Evolutionary conservation across 1,140 invertebrate species (phyloP), one percentile per base, ranked within the genome.

Genomic region (Drosophila kohkoa): DNA sequence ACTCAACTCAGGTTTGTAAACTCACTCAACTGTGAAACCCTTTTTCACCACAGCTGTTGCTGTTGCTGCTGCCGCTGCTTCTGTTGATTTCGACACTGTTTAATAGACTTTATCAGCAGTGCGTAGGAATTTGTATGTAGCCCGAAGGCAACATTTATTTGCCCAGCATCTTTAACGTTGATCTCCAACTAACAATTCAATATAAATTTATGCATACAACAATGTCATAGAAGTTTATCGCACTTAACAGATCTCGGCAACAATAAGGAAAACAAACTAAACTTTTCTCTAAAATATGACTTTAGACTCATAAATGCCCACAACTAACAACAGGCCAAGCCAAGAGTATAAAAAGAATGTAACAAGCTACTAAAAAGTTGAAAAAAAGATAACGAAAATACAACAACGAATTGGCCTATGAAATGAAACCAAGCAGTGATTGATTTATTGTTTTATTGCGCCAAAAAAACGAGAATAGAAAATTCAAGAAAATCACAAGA

Each of bases 361-460:
- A 87, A 80, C 83, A 81, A 75, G 60, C 78, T 79, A 88, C 77
- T 87, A 87, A 87, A 87, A 87, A 87, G 69, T 88, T 77, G 64
- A 52, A 76, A 25, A 20, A 46, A 64, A 86, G 76, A 86, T 86
- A 86, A 82, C 69, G 57, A 78, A 25, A 81, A 69, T 62, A 66
- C 54, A 55, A 63, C 25, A 62, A 59, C 48, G 55, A 62, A 2
- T 28, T 28, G 41, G 59, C 43, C 58, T 35, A 41, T 71, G 57
- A 43, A 25, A 70, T 55, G 74, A 88, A 73, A 58, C 68, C 77
- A 49, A 78, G 73, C 74, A 65, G 51, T 89, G 83, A 88, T 88
- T 88, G 83, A 88, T 88, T 88, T 88, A 88, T 88, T 85, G 85
- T 79, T 88, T 89, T 88, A 88, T 88, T 83, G 64, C 67, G 85